Evolutionary conservation across 2,888 invertebrate species (phyloP).

Genomic region (Trichogramma evanescens): DNA sequence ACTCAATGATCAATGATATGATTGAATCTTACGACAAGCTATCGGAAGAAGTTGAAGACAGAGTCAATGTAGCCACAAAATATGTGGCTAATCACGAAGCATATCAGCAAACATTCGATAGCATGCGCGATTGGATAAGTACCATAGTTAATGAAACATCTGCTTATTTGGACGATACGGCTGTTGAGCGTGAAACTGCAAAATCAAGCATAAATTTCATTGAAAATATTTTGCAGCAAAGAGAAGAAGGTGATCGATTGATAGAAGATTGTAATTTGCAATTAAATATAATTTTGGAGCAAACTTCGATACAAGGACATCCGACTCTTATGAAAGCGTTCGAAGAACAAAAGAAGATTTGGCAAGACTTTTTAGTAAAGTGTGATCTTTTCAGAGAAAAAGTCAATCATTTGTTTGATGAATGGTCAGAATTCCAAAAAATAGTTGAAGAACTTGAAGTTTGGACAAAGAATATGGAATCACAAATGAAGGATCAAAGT

Average conservation of each 20-base stretch:
- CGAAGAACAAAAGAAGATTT: slow-evolving; percentile 65
- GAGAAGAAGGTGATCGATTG: slow-evolving; percentile 65
- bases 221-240: slow-evolving; percentile 68
- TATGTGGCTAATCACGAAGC: slow-evolving; percentile 76
- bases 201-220: slow-evolving; percentile 69
- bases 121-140: slow-evolving; percentile 74
- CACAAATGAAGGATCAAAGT: slow-evolving; percentile 80
- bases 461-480: slow-evolving; percentile 83
- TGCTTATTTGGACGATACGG: slow-evolving; percentile 65
- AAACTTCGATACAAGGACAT: slow-evolving; percentile 67
- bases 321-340: slow-evolving; percentile 65
- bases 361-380: slow-evolving; percentile 67
- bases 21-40: slow-evolving; percentile 65
- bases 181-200: slow-evolving; percentile 71
- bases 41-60: slow-evolving; percentile 60
- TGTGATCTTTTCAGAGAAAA: slow-evolving; percentile 67
- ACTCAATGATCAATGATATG: slow-evolving; percentile 66
- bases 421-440: slow-evolving; percentile 76
- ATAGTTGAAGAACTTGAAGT: slow-evolving; percentile 69
- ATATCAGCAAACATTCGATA: slow-evolving; percentile 74
- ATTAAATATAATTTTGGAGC: slow-evolving; percentile 64
- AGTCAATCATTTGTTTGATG: slow-evolving; percentile 66
- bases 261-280: slow-evolving; percentile 65
- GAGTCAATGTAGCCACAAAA: slow-evolving; percentile 61
- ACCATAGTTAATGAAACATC: slow-evolving; percentile 73